Percentiles rank a stretch among this genome's conserved stretches.
Conservation (phyloP, 2,888 invertebrate species). For the Drosophila diplacantha region DNA sequence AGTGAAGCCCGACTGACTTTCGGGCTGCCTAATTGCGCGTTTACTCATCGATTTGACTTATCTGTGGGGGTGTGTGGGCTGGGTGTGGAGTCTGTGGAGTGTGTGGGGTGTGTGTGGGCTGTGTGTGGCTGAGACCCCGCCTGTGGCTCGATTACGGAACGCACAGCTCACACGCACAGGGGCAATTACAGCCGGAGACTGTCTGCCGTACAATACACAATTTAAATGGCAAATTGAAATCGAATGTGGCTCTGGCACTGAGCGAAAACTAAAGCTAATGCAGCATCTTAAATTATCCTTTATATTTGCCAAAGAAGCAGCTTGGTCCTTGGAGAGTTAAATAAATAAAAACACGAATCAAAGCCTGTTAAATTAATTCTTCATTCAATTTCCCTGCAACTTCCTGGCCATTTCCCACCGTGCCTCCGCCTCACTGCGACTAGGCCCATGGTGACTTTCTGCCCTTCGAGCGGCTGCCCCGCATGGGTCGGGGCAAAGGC, state of each 20-base stretch:
- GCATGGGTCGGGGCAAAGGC: constrained; percentile 1
- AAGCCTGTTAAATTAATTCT: neutral
- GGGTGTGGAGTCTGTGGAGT: neutral
- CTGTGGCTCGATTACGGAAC: constrained; percentile 30
- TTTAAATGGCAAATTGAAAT: constrained; percentile 43
- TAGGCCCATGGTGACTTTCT: constrained; percentile 5
- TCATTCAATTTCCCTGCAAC: neutral
- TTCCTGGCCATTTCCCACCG: neutral
- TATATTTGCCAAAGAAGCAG: too few species aligned
- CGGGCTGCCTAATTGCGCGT: constrained; percentile 34
- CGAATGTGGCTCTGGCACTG: constrained; percentile 19
- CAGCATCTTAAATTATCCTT: neutral
- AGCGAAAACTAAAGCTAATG: neutral
- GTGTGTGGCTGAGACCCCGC: neutral
- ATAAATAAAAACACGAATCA: neutral
- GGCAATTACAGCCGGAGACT: constrained; percentile 1
- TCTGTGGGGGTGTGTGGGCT: neutral
- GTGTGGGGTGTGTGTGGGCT: neutral
- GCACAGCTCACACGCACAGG: constrained; percentile 2
- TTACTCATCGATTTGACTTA: constrained; percentile 35
- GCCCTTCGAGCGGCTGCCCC: constrained; percentile 8
- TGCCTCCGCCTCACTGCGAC: neutral
- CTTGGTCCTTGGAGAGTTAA: neutral
- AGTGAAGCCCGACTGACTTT: constrained; percentile 20
- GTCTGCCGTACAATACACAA: constrained; percentile 23